Evolutionary conservation across 2,113 vertebrate genomes (phyloP).

Genomic region (Oriolus oriolus): DNA sequence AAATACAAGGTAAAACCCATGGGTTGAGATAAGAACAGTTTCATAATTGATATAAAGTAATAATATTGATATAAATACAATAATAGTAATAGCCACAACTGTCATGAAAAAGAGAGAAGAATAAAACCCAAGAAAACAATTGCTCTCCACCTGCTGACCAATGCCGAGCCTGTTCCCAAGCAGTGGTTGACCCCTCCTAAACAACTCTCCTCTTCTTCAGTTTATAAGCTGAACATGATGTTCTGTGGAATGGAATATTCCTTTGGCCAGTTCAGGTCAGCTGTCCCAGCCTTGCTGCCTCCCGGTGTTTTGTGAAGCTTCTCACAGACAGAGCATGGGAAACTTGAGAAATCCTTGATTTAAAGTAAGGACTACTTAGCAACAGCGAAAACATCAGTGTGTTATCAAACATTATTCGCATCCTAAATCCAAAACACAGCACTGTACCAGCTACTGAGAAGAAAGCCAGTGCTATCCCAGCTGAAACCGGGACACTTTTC

Average conservation of each 20-base stretch:
- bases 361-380: not conserved
- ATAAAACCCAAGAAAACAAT: not conserved
- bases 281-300: not conserved
- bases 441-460: not conserved
- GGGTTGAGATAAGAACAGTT: not conserved
- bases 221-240: not conserved
- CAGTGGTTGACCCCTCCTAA: not conserved
- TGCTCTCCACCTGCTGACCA: not conserved
- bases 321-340: not conserved
- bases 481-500: not conserved
- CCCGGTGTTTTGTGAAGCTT: not conserved
- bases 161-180: not conserved
- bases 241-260: not conserved
- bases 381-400: not conserved
- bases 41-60: not conserved
- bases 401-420: not conserved
- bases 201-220: too few relatives aligned
- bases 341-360: not conserved
- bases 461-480: not conserved
- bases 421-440: not conserved
- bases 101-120: not conserved
- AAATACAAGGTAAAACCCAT: not conserved
- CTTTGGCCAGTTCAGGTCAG: not conserved
- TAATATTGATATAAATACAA: too few relatives aligned
- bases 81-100: not conserved